A percentile compares a stretch with the other conserved stretches of the same genome.
Evolutionary conservation across 1,140 invertebrate species (phyloP).

Genomic region (Dendrolimus kikuchii): DNA sequence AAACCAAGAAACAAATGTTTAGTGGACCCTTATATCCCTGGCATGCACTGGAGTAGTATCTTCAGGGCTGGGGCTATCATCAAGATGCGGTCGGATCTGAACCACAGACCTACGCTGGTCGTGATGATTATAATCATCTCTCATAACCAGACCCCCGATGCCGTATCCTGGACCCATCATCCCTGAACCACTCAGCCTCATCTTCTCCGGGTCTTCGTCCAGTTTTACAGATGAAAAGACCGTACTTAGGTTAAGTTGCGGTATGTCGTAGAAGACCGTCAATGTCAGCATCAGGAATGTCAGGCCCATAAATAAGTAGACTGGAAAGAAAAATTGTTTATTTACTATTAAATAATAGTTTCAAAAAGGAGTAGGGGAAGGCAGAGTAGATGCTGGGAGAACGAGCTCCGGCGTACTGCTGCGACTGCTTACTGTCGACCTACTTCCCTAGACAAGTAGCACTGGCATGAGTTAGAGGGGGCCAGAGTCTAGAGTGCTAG

Average conservation of each 20-base stretch:
- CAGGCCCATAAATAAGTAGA: conserved; percentile 84
- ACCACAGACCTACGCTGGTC: conserved; percentile 73
- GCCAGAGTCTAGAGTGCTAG: no score
- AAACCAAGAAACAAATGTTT: conserved; percentile 18
- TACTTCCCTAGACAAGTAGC: no score
- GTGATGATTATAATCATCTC: conserved; percentile 60
- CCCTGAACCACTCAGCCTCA: conserved; percentile 71
- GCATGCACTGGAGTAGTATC: conserved; percentile 77
- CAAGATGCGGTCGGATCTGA: conserved; percentile 73
- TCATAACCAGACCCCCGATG: conserved; percentile 59
- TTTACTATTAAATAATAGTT: no score
- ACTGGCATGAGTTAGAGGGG: no score
- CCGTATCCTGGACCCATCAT: conserved; percentile 67
- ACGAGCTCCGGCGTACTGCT: no score
- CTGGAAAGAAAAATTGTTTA: conserved; percentile 62
- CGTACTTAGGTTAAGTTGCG: conserved; percentile 86
- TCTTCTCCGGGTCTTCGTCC: conserved; percentile 76
- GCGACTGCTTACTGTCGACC: no score
- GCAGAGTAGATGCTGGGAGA: no score
- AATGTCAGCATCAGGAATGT: conserved; percentile 88
- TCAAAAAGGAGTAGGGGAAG: no score
- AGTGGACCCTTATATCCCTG: conserved; percentile 67
- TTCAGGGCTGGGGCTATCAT: conserved; percentile 78
- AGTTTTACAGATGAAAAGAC: conserved; percentile 82
- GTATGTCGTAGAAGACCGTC: conserved; percentile 89